Evolutionary conservation across 2,888 invertebrate genomes (phyloP), one percentile per base, ranked within the genome.

Genomic region (Pegoplata infirma): DNA sequence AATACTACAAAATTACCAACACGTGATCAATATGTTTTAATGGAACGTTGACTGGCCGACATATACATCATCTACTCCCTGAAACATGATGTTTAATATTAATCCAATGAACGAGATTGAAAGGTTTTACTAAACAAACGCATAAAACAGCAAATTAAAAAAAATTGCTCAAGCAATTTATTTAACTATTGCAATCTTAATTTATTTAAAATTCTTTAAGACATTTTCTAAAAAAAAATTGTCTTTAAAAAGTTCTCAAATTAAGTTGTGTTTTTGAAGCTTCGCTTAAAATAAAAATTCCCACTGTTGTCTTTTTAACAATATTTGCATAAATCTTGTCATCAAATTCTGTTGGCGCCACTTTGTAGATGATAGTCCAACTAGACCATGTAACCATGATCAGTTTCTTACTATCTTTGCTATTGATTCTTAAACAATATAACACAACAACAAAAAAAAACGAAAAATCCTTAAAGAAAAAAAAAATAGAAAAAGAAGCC

Each of bases 21-120:
- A 87, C 86, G 86, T 86, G 86, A 86, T 86, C 79, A 77, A 78
- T 80, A 78, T 67, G 73, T 76, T 76, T 56, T 63, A n/a, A 71
- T 58, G 53, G 64, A 25, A 36, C n/a, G n/a, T n/a, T n/a, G n/a
- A n/a, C n/a, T n/a, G n/a, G n/a, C n/a, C n/a, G n/a, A n/a, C n/a
- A n/a, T n/a, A n/a, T n/a, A n/a, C 47, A 51, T 10, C 16, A 46
- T 25, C 47, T 32, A 32, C 32, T 17, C 25, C 51, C 53, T 44
- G 7, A 32, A 36, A 40, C 46, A 64, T 67, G 56, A 61, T 72
- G 61, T 68, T 73, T 46, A 40, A 36, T 76, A 69, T 72, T 72
- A 72, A 72, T 72, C 77, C 49, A 69, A 49, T 49, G 55, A 69
- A 64, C n/a, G 64, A 56, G 49, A 44, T 68, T 69, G 21, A 19